Percentiles rank a stretch among this genome's conserved stretches.
phyloP scores from a whole-genome alignment of 2,113 vertebrate genomes.

The Pandion haliaetus region DNA sequence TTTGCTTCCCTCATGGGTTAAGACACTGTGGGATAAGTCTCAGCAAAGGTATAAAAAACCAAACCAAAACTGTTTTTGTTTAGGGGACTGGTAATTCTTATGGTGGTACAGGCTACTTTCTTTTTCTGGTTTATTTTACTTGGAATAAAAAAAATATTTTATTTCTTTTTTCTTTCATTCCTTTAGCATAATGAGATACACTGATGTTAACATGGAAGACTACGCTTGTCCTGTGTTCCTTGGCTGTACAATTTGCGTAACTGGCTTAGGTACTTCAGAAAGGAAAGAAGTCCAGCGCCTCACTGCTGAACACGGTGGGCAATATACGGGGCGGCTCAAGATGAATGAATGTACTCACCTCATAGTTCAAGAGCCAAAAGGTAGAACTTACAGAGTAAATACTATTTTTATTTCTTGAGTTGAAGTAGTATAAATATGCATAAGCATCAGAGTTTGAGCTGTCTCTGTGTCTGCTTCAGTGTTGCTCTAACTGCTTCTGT shows the following conservation, averaged over 20 bases:
- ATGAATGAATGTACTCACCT: conserved; percentile 98
- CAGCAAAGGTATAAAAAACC: conserved; percentile 80
- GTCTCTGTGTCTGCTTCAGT: background rate
- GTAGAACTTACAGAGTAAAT: conserved; percentile 49
- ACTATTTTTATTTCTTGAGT: background rate
- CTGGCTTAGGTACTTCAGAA: conserved; percentile 83
- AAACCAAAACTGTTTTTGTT: background rate
- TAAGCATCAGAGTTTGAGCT: background rate
- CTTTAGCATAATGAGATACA: conserved; percentile 82
- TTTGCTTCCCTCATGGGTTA: conserved; percentile 91
- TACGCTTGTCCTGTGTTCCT: conserved; percentile 87
- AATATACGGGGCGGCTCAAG: conserved; percentile 90
- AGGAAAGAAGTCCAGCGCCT: conserved; percentile 91
- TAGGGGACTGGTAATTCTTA: background rate
- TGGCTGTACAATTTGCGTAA: conserved; percentile 93
- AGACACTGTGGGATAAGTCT: conserved; percentile 89
- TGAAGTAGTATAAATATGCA: background rate
- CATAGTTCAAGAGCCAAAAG: conserved; percentile 91
- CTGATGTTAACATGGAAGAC: conserved; percentile 83
- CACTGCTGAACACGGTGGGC: conserved; percentile 85
- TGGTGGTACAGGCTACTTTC: background rate
- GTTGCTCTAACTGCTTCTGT: background rate
- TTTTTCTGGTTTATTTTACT: background rate
- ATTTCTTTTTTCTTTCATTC: background rate
- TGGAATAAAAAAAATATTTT: background rate